Percentiles rank a stretch among this genome's conserved stretches.
These are phyloP conservation scores for Trichechus manatus DNA, from an alignment of 2,113 vertebrate species.

Conservation along the genomic window DNA sequence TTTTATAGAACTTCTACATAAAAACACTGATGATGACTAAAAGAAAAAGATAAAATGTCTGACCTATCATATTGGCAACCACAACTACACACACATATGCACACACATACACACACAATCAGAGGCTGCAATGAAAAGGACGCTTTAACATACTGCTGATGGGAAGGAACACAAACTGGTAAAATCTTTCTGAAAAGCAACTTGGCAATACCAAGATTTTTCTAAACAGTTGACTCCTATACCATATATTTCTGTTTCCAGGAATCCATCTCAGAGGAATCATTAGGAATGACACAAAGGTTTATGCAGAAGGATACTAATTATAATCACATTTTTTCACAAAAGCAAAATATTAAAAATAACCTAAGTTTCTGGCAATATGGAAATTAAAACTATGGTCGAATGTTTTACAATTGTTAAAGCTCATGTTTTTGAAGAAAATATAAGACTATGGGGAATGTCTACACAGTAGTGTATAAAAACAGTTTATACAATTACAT, in stretches of 20 bases:
- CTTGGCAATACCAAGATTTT: background rate
- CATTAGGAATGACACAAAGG: background rate
- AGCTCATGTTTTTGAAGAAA: background rate
- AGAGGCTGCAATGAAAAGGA: background rate
- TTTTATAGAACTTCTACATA: background rate
- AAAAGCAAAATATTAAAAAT: background rate
- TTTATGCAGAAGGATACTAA: background rate
- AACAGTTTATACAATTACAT: background rate
- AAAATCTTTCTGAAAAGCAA: conserved; percentile 12
- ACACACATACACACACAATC: background rate
- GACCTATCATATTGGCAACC: background rate
- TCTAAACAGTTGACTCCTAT: background rate
- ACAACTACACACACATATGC: background rate
- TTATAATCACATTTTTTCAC: background rate
- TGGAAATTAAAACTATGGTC: background rate
- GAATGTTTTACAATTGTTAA: background rate
- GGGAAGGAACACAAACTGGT: background rate
- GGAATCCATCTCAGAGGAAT: background rate
- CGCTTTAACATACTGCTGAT: background rate
- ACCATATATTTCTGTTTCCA: background rate
- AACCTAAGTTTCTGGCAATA: background rate
- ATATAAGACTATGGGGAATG: too few relatives aligned
- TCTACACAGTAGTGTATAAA: background rate
- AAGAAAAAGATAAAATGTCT: background rate
- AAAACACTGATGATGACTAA: background rate